phyloP scores from a whole-genome alignment of 2,888 invertebrate genomes.

The Venusia cambrica region DNA sequence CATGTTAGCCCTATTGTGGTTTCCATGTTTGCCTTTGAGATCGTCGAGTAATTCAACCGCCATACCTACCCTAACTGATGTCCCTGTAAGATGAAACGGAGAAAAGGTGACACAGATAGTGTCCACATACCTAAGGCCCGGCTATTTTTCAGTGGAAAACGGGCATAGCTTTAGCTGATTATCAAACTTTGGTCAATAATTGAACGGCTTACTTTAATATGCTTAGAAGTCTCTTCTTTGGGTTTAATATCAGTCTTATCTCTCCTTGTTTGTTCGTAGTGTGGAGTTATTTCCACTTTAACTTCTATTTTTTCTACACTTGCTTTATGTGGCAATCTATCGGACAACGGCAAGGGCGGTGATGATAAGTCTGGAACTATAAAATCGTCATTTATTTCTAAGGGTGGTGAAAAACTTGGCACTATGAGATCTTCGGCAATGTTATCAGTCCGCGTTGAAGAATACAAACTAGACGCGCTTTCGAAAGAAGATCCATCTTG shows the following conservation, averaged over 20 bases:
- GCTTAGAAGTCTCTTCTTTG: conserved; percentile 57
- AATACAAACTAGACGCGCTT: conserved; percentile 91
- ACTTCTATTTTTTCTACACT: conserved; percentile 66
- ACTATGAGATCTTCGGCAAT: conserved; percentile 83
- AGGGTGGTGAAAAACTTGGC: conserved; percentile 82
- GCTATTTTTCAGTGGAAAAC: too few relatives aligned
- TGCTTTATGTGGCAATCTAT: conserved; percentile 52
- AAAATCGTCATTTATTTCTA: conserved; percentile 74
- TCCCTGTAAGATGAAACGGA: too few relatives aligned
- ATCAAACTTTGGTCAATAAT: too few relatives aligned
- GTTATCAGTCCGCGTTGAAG: conserved; percentile 87
- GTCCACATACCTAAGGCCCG: too few relatives aligned
- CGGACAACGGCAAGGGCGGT: conserved; percentile 69
- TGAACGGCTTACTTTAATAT: conserved; percentile 43
- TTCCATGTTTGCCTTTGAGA: too few relatives aligned
- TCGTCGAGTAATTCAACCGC: too few relatives aligned
- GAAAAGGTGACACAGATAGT: too few relatives aligned
- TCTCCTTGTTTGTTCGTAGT: conserved; percentile 60
- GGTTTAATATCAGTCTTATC: conserved; percentile 73
- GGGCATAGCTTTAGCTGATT: too few relatives aligned
- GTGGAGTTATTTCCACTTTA: conserved; percentile 62
- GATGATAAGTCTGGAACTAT: conserved; percentile 69
- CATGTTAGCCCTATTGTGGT: too few relatives aligned
- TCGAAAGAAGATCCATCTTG: conserved; percentile 93
- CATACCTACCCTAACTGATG: too few relatives aligned